phyloP scores from a whole-genome alignment of 1,140 invertebrate species.

The Prorops nasuta region DNA sequence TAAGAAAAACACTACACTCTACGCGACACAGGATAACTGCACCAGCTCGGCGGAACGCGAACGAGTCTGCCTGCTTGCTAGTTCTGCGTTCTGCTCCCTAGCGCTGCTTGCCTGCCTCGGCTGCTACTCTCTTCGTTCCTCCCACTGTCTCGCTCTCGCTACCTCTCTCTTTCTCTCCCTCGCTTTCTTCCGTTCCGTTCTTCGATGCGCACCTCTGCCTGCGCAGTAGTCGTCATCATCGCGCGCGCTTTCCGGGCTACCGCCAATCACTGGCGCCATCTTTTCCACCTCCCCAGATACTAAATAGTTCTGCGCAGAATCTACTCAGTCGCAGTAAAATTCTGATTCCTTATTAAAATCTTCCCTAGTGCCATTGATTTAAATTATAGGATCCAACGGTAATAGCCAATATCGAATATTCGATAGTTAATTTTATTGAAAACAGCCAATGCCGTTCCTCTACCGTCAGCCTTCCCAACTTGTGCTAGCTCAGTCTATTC shows the following conservation, averaged over 20 bases:
- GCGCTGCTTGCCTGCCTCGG: conserved; percentile 17
- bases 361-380: no score
- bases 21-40: conserved; percentile 42
- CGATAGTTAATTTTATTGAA: no score
- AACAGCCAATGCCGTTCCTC: no score
- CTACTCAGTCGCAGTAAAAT: no score
- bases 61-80: conserved; percentile 30
- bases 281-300: no score
- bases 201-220: conserved; percentile 36
- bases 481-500: no score
- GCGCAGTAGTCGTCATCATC: conserved; percentile 23
- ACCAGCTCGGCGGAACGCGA: conserved; percentile 41
- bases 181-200: conserved; percentile 26
- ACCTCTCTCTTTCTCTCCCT: neutral
- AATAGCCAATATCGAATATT: no score
- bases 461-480: no score
- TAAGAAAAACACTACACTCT: conserved; percentile 44
- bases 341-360: no score
- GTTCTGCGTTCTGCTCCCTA: conserved; percentile 7
- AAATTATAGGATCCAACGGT: no score
- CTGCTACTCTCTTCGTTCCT: no score
- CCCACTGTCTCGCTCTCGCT: neutral
- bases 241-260: conserved; percentile 13
- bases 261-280: neutral
- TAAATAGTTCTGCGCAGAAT: no score